Percentiles rank a stretch among this genome's conserved stretches.
phyloP scores from a whole-genome alignment of 2,888 invertebrate genomes.

The Drosophila emarginata region DNA sequence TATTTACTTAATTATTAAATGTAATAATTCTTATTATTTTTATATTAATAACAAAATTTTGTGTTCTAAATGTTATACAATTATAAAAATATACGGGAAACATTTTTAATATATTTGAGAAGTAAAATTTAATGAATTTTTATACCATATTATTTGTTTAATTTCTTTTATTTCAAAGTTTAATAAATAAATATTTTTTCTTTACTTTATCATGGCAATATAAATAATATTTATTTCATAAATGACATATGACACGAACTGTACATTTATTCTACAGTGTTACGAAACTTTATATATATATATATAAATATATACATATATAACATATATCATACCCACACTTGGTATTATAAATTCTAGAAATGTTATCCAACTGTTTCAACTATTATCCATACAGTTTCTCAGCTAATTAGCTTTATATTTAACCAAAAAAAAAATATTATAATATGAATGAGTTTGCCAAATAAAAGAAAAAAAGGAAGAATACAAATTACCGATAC shows the following conservation, averaged over 20 bases:
- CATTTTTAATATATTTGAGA: too few species aligned
- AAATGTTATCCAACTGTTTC: background rate
- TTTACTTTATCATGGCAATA: too few species aligned
- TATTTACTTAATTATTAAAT: too few species aligned
- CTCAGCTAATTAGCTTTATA: background rate
- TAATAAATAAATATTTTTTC: too few species aligned
- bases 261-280: background rate
- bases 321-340: slow-evolving; percentile 12
- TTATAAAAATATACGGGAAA: too few species aligned
- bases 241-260: background rate
- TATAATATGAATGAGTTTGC: slow-evolving; percentile 1
- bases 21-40: too few species aligned
- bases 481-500: background rate
- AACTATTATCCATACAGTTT: background rate
- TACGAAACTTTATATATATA: background rate
- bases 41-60: too few species aligned
- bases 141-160: too few species aligned
- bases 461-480: background rate
- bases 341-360: slow-evolving; percentile 2
- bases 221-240: background rate
- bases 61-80: too few species aligned
- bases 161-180: too few species aligned
- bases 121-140: too few species aligned
- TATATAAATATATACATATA: background rate
- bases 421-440: background rate